Conservation (phyloP, 2,113 vertebrate species). For the Trachemys scripta region DNA sequence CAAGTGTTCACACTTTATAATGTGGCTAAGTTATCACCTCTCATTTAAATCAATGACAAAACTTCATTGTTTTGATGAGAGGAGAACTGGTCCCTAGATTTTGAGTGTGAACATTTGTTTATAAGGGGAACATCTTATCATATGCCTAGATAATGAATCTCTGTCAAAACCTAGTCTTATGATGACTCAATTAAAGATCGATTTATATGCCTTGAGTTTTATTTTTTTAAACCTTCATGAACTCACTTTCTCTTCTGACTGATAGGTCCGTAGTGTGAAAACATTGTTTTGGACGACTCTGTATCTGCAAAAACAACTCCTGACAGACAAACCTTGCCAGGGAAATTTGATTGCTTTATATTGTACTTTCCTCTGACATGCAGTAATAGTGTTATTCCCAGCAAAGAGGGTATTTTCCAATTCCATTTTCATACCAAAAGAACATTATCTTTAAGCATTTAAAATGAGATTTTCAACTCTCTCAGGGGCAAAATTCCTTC, state of each 20-base stretch:
- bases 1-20: neutral
- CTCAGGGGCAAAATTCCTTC: neutral
- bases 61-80: neutral
- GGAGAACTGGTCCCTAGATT: neutral
- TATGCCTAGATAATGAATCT: neutral
- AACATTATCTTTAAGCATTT: neutral
- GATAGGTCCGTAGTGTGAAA: neutral
- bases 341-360: neutral
- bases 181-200: neutral
- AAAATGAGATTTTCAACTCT: neutral
- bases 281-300: neutral
- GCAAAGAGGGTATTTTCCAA: neutral
- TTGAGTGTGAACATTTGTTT: neutral
- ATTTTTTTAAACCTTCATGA: neutral
- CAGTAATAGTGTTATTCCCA: neutral
- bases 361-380: neutral
- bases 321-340: neutral
- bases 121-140: neutral
- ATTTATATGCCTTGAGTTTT: neutral
- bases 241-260: neutral
- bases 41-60: neutral
- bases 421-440: neutral
- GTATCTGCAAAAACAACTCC: neutral
- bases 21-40: neutral
- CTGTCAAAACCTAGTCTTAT: neutral